These are phyloP conservation scores for Choreutis nemorana DNA, from an alignment of 2,888 invertebrate species.

Conservation along the genomic window DNA sequence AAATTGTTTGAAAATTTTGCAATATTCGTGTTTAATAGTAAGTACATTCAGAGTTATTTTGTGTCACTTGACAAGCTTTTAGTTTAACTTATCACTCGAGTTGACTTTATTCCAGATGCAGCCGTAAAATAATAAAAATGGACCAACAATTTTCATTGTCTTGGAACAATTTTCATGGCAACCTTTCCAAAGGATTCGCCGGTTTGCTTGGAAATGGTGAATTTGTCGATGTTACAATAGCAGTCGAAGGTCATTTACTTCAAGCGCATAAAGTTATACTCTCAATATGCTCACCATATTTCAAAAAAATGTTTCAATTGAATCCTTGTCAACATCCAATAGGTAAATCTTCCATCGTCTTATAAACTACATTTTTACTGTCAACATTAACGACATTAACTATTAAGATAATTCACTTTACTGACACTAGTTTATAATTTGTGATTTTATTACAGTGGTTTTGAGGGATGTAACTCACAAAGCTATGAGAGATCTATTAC, in stretches of 20 bases:
- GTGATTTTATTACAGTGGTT: conserved; percentile 61
- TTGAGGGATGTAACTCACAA: conserved; percentile 75
- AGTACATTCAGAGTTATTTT: neutral
- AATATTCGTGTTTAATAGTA: neutral
- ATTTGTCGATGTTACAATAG: conserved; percentile 69
- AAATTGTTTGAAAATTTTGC: conserved; percentile 1
- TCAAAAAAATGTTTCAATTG: conserved; percentile 72
- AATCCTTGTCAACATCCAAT: conserved; percentile 75
- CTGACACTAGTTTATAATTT: neutral
- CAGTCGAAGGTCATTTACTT: conserved; percentile 70
- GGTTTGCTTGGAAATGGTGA: conserved; percentile 66
- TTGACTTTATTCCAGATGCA: conserved; percentile 25
- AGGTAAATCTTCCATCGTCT: conserved; percentile 31
- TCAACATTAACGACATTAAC: too few relatives aligned
- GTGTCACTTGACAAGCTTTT: neutral
- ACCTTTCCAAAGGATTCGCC: conserved; percentile 72
- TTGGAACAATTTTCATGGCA: conserved; percentile 78
- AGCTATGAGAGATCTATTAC: conserved; percentile 75
- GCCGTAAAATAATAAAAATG: conserved; percentile 51
- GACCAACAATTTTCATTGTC: conserved; percentile 74
- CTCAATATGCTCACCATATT: conserved; percentile 76
- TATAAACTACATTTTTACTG: conserved; percentile 3
- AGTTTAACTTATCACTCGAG: neutral
- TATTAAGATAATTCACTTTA: too few relatives aligned
- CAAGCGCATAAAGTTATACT: conserved; percentile 77